Evolutionary conservation across 2,113 vertebrate species (phyloP), one percentile per base, ranked within the genome.

Genomic region (Notarius quadriscutis): DNA sequence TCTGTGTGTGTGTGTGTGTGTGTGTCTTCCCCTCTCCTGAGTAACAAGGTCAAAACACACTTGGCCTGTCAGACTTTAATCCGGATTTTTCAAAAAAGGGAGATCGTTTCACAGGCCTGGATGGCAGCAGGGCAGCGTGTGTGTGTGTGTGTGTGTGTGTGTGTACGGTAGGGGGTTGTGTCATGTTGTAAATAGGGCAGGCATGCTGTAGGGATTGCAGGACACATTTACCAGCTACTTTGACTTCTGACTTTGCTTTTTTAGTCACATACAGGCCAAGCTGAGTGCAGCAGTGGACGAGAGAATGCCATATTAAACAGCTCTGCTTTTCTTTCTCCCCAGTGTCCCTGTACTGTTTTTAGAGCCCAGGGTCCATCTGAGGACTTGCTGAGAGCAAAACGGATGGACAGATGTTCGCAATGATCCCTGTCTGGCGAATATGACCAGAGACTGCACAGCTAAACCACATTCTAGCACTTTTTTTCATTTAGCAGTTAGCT

Each of bases 11-110:
- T 84, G 53, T 81, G 74, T 86, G 86, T 86, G 71, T 60, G 50
- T 87, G 50, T 83, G 83, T 78, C 83, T 92, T 92, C 88, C 88
- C 86, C 86, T 90, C 83, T 87, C 88, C 84, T 41, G 84, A 91
- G 89, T 93, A 94, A 95, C 93, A 95, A 94, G 95, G 94, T 94
- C 93, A 94, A 92, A 93, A 91, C 93, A 93, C 89, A 93, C 94
- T 94, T 92, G 92, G 92, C 91, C 93, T 91, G 91, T 93, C 92
- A 92, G 92, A 92, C 93, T 93, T 94, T 94, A 95, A 96, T 95
- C 95, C 91, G 89, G 92, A 94, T 94, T 95, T 94, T 91, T 93
- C 87, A 91, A 94, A 53, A 95, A 93, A 93, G 93, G 92, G 94
- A 94, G 94, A 95, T 94, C 89, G 94, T 94, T 94, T 94, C 91